Base-by-base conservation (phyloP, 64 coral and sea anemone species). In the Trachythela sp. region DNA sequence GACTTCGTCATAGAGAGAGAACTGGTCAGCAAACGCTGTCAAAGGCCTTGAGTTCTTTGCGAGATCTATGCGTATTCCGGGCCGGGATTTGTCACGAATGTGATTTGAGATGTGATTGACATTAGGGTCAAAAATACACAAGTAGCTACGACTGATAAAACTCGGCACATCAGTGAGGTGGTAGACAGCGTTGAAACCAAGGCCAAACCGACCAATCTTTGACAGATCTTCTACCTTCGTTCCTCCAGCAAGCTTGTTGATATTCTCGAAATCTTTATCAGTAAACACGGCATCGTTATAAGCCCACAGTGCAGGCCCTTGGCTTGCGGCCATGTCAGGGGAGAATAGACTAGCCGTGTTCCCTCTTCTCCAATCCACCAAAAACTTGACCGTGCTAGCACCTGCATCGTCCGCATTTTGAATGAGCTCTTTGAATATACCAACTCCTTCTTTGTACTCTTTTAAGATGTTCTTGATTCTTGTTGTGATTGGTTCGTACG, bases 391-490 rank as follows among this genome's bases (percentile, higher is more conserved):
- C 54, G 94, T 93, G 0, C 41, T 91, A n/a, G 96, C 96, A 32
- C 91, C 93, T 54, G 96, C 96, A 36, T 99, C 96, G 13, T 99
- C 96, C 85, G 96, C 96, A 39, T 99, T 99, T 85, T 99, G 96
- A 84, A 99, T 99, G 11, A 99, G 77, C 18, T 99, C 96, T 48
- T 94, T 99, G 45, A 99, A 99, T 17, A 93, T 85, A 31, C 86
- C 89, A n/a, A 93, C 26, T 13, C 89, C 89, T 20, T 99, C 89
- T 29, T 91, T 93, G 30, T 99, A 87, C 30, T 99, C 96, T 30
- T 91, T 93, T 11, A 99, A 40, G 43, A 95, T 99, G 36, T 99
- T 99, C 50, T 92, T 92, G 13, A 99, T 43, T 59, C 96, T 86
- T 24, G 92, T 95, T 24, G 93, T 95, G 13, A 99, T 89, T 40